A percentile compares a stretch with the other conserved stretches of the same genome.
phyloP scores from a whole-genome alignment of 35 echinoderm and acorn worm species.

The Ptychodera flava region DNA sequence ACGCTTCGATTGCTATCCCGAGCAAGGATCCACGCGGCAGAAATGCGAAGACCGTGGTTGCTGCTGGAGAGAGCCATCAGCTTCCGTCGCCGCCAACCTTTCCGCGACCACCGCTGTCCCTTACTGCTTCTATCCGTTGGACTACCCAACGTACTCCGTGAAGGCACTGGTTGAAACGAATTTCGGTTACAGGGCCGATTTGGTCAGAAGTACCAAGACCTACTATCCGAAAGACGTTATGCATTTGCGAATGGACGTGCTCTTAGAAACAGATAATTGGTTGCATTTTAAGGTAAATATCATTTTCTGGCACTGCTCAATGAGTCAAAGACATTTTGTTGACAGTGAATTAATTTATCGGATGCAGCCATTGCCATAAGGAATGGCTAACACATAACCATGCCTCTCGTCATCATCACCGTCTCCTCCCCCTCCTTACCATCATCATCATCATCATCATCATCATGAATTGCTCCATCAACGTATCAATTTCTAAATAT shows the following conservation, averaged over 20 bases:
- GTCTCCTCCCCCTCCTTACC: too few species aligned
- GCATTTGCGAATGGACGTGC: constrained; percentile 65
- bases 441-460: too few species aligned
- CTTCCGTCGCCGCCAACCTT: background rate
- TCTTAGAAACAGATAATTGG: constrained; percentile 56
- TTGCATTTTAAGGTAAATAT: constrained; percentile 89
- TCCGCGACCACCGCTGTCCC: constrained; percentile 28
- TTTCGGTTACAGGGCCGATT: constrained; percentile 63
- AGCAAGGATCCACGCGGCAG: constrained; percentile 34
- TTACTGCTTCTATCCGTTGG: constrained; percentile 76
- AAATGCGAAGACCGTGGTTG: constrained; percentile 72
- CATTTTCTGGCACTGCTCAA: too few species aligned
- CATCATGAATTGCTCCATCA: too few species aligned
- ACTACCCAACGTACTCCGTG: constrained; percentile 62
- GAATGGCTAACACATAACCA: too few species aligned
- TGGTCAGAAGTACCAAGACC: constrained; percentile 35
- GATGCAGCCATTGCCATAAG: too few species aligned
- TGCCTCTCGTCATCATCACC: too few species aligned
- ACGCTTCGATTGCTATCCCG: constrained; percentile 65
- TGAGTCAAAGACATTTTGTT: too few species aligned
- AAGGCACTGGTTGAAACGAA: constrained; percentile 26
- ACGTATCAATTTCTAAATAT: too few species aligned
- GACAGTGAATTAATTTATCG: too few species aligned
- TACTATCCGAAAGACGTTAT: constrained; percentile 79
- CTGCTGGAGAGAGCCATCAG: constrained; percentile 39